Evolutionary conservation across 2,888 invertebrate genomes (phyloP), one percentile per base, ranked within the genome.

Genomic region (Pachliopta kotzebuea): DNA sequence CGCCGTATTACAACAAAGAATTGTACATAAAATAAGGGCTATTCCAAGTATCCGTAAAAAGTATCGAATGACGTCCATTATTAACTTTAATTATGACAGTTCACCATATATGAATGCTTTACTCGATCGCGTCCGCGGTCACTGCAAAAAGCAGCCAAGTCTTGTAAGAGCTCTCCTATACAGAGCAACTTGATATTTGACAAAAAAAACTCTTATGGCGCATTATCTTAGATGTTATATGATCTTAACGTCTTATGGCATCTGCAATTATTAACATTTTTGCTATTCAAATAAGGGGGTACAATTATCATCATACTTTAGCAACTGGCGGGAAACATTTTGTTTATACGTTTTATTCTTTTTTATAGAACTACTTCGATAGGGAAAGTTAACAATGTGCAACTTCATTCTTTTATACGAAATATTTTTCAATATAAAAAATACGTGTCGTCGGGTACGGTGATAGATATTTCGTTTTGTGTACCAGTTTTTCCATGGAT

Each of bases 41-140:
- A 80, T 85, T 86, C 84, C 79, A 72, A 69, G 84, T 80, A 84
- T 74, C 76, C 71, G 76, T 76, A 88, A 86, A 87, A 86, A 86
- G 76, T 75, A 82, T 83, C 82, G 79, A 80, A 75, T 74, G 75
- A 80, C 76, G 68, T 83, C 84, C 89, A 86, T 89, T 88, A 88
- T 85, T 85, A 84, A 83, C 80, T 84, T 90, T 90, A 90, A 91
- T 91, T 90, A 90, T 90, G 88, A 90, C 89, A 90, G 90, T 86
- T 85, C 74, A 79, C 90, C 90, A 76, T 90, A 88, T 89, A 90
- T 71, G 88, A 85, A 84, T 82, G 81, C 79, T 81, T 85, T 80
- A 84, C 84, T 81, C 81, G 80, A 76, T 76, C 78, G 76, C 73
- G 76, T 75, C 79, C 75, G 75, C 78, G 74, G 76, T 73, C 74